Percentiles rank a stretch among this genome's conserved stretches.
Conservation (phyloP, 2,888 invertebrate genomes). For the Leptinotarsa haldemani region DNA sequence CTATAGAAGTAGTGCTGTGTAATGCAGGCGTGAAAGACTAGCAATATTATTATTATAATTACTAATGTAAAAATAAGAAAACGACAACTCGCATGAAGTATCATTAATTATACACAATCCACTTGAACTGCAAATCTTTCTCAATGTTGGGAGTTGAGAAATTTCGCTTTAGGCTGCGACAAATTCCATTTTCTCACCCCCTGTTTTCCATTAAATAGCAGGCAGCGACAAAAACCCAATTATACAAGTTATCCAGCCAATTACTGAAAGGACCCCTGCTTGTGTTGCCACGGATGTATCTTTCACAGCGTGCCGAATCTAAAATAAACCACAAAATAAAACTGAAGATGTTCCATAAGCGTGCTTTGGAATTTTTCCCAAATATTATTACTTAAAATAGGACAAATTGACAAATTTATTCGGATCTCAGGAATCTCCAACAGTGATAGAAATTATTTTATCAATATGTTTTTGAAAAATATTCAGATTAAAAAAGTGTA, state of each 20-base stretch:
- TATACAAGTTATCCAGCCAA: conserved; percentile 57
- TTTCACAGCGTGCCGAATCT: conserved; percentile 49
- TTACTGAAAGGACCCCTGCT: conserved; percentile 53
- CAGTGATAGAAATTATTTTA: too few relatives aligned
- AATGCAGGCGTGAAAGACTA: too few relatives aligned
- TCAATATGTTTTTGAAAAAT: too few relatives aligned
- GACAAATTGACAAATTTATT: too few relatives aligned
- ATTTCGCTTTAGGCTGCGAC: conserved; percentile 26
- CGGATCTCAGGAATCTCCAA: too few relatives aligned
- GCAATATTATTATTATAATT: neutral
- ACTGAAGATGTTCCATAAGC: conserved; percentile 24
- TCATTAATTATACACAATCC: conserved; percentile 5
- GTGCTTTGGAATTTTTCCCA: conserved; percentile 1
- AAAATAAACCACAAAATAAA: conserved; percentile 48
- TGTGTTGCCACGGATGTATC: conserved; percentile 50
- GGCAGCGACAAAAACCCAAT: conserved; percentile 56
- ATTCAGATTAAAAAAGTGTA: too few relatives aligned
- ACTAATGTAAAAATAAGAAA: neutral
- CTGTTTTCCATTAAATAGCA: conserved; percentile 43
- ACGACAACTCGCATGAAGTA: neutral
- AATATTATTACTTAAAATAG: too few relatives aligned
- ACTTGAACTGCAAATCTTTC: conserved; percentile 21
- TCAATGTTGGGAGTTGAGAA: conserved; percentile 16
- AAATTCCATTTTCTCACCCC: conserved; percentile 38
- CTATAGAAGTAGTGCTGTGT: too few relatives aligned